Evolutionary conservation across 2,113 vertebrate species (phyloP), one percentile per base, ranked within the genome.

Genomic region (Silurus glanis): DNA sequence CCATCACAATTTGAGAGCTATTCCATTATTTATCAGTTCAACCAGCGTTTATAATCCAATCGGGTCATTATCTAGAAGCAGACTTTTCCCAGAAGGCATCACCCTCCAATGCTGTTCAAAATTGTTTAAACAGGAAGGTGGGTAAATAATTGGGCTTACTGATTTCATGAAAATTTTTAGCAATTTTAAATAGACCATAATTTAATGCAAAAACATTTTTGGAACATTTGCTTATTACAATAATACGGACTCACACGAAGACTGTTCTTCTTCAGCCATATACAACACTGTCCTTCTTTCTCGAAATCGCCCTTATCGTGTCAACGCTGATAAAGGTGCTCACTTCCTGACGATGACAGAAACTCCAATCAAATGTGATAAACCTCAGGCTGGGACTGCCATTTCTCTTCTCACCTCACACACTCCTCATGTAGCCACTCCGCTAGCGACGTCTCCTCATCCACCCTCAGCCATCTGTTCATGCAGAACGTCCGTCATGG

Each of bases 381-480:
- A 78, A 83, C 66, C 55, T 83, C 64, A 12, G 10, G 21, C 78
- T 83, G 74, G 85, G 19, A 67, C 74, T 88, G 62, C 62, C 84
- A 86, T 82, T 86, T 86, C 75, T 72, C 62, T 37, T 85, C 64
- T 79, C 83, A 83, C 55, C 74, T 86, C 84, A 80, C 62, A 86
- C 84, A 62, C 19, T 53, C 64, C 45, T 83, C 47, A 59, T 80
- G 81, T n/a, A 19, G 47, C 67, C 51, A 55, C 13, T 58, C 25
- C 49, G 25, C 85, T 67, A 85, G 59, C 55, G 0, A 61, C 19
- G 37, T 45, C 78, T 21, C 56, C 56, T 80, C 74, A 79, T 47
- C 82, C 85, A 86, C 82, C 76, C 85, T 83, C 75, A 19, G 78
- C 84, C 85, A 86, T 72, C 85, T 88, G 81, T 74, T 49, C 76